Evolutionary conservation across 2,888 invertebrate genomes (phyloP), one percentile per base, ranked within the genome.

Genomic region (Allacma fusca): DNA sequence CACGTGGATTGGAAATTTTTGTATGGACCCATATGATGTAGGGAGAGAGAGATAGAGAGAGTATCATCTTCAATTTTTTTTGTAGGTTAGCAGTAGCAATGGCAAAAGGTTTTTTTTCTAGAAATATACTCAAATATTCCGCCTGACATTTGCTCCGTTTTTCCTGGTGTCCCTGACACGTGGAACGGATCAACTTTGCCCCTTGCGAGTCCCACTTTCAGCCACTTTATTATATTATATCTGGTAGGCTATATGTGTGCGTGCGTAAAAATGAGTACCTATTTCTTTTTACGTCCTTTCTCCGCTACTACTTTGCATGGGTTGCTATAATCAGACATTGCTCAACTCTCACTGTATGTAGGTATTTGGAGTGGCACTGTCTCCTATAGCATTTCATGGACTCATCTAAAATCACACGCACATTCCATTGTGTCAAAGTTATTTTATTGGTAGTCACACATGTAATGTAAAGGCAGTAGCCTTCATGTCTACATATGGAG

Each of bases 121-220:
- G 71, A 71, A 59, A 71, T 59, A 68, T 68, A 16, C 50, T 68
- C 68, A 34, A 68, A 68, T 21, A 68, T 40, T 70, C 57, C n/a
- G 62, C 23, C 62, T 62, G 62, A 62, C 62, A 62, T 62, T 71
- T 57, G 50, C 26, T 71, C 57, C 34, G 62, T 26, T 74, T 68
- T 69, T 75, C 69, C 72, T 72, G 74, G 28, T 76, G 74, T 76
- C 76, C 78, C 74, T 78, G 80, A 72, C 80, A 80, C 80, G 80
- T 78, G 80, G 78, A 80, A 73, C 43, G 68, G 74, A 78, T 78
- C 74, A 78, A 80, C 80, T 78, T 78, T 80, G 78, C 78, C 80
- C 80, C 67, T 72, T 67, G 26, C 74, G 78, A 78, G 74, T 78
- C 70, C 78, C 70, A 78, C 69, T 77, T 77, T 76, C 64, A 26